Evolutionary conservation across 92 coral and sea anemone genomes (phyloP), one percentile per base, ranked within the genome.

Genomic region (Parazoanthus atlanticus): DNA sequence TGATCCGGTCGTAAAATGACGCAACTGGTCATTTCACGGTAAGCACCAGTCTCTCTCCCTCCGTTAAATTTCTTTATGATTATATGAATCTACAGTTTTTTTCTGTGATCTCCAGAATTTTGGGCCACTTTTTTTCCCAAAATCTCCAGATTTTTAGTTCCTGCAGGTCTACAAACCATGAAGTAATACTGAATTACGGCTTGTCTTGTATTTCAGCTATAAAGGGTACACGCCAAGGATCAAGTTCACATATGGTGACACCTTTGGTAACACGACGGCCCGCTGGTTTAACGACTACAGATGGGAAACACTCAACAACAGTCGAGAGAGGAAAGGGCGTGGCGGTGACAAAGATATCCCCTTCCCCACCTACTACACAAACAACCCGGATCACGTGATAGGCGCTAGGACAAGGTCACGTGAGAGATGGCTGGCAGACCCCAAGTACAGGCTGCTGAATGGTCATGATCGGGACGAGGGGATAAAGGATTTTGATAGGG

Each of bases 401-500:
- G 99, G 99, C n/a, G 94, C 98, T 40, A 91, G 98, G 76, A 91
- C 98, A 9, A 90, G 92, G 82, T 92, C 98, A 74, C 95, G 99
- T 81, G 99, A 97, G 79, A 96, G 98, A 40, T 97, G 99, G 99
- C 90, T 86, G 19, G 98, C 98, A 12, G 95, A 93, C 7, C 99
- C 96, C 13, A 95, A 92, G 47, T 93, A 93, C 88, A 93, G 87
- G 70, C 92, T 94, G 28, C 88, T 94, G 71, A 95, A 97, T 74
- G 65, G 75, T 23, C 94, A 94, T 67, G 94, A 90, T 6, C 84
- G 98, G 36, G 96, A 93, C 21, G 93, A 74, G 33, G 85, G 91
- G 30, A 88, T 97, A 41, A 90, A 92, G 79, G 88, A 88, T 13
- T 97, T 90, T 86, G 94, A 95, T 74, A 89, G 86, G 94, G 99